phyloP scores from a whole-genome alignment of 2,888 invertebrate genomes.

The Desoria tigrina region DNA sequence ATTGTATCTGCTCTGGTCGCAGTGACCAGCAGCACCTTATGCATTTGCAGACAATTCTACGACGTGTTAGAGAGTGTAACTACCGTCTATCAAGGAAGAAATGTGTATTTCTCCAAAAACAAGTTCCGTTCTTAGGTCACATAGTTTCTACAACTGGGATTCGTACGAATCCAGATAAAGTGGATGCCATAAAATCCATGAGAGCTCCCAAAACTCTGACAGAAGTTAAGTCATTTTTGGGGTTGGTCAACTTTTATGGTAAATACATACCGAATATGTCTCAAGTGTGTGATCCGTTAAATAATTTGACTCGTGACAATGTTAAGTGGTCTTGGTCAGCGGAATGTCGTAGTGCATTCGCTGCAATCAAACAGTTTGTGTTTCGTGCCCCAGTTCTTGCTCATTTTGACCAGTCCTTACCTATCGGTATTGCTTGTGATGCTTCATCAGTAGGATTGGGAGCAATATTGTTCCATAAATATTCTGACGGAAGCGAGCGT shows the following conservation, averaged over 20 bases:
- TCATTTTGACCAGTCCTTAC: conserved; percentile 17
- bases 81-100: conserved; percentile 55
- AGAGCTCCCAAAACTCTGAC: conserved; percentile 26
- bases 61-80: conserved; percentile 48
- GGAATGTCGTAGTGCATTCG: too few species aligned
- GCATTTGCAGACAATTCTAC: conserved; percentile 41
- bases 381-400: conserved; percentile 6
- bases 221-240: conserved; percentile 30
- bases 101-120: conserved; percentile 54
- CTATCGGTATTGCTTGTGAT: conserved; percentile 24
- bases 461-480: conserved; percentile 4
- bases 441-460: too few species aligned
- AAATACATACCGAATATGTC: conserved; percentile 41
- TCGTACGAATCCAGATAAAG: conserved; percentile 19
- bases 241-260: conserved; percentile 41
- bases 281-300: conserved; percentile 26
- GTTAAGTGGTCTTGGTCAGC: too few species aligned
- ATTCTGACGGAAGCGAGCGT: neutral
- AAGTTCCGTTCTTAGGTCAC: conserved; percentile 55
- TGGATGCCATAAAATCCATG: neutral
- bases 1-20: conserved; percentile 53
- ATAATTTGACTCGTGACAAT: too few species aligned
- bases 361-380: too few species aligned
- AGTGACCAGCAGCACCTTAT: conserved; percentile 51
- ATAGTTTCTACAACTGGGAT: conserved; percentile 55